A percentile compares a stretch with the other conserved stretches of the same genome.
Evolutionary conservation across 1,140 invertebrate species (phyloP).

Genomic region (Euwallacea fornicatus): DNA sequence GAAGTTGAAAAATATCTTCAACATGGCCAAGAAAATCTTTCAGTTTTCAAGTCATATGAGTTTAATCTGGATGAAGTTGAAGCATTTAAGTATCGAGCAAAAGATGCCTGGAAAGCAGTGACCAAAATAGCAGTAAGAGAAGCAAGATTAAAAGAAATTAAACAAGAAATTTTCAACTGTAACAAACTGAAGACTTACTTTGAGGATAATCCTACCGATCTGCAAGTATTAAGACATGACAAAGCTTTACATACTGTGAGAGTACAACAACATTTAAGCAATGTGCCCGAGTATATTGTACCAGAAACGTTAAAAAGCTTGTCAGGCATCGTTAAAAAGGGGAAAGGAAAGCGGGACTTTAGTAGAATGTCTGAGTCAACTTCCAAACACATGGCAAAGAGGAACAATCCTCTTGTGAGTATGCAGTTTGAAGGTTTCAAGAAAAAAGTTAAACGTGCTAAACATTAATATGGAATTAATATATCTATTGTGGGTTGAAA

Average conservation of each 20-base stretch:
- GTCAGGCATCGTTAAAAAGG: slow-evolving; percentile 55
- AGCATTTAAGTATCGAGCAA: slow-evolving; percentile 90
- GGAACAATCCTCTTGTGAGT: slow-evolving; percentile 48
- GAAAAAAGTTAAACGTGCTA: slow-evolving; percentile 39
- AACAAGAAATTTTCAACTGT: slow-evolving; percentile 90
- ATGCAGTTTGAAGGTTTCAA: slow-evolving; percentile 51
- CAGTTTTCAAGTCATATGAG: slow-evolving; percentile 74
- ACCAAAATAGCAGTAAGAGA: slow-evolving; percentile 91
- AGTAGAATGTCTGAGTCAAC: slow-evolving; percentile 38
- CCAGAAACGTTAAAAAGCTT: slow-evolving; percentile 72
- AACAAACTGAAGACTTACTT: slow-evolving; percentile 94
- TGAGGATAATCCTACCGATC: slow-evolving; percentile 90
- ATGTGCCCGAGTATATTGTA: slow-evolving; percentile 94
- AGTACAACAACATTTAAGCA: slow-evolving; percentile 80
- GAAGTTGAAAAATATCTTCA: slow-evolving; percentile 77
- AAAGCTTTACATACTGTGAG: slow-evolving; percentile 86
- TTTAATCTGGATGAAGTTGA: slow-evolving; percentile 96
- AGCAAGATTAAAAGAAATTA: slow-evolving; percentile 94
- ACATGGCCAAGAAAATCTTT: slow-evolving; percentile 58
- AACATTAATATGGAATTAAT: not conserved
- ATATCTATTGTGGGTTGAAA: no score
- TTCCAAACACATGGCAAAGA: slow-evolving; percentile 44
- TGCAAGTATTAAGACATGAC: slow-evolving; percentile 88
- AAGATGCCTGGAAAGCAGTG: slow-evolving; percentile 92
- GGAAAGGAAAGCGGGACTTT: slow-evolving; percentile 51